Evolutionary conservation across 2,113 vertebrate species (phyloP).

Genomic region (Thomomys bottae): DNA sequence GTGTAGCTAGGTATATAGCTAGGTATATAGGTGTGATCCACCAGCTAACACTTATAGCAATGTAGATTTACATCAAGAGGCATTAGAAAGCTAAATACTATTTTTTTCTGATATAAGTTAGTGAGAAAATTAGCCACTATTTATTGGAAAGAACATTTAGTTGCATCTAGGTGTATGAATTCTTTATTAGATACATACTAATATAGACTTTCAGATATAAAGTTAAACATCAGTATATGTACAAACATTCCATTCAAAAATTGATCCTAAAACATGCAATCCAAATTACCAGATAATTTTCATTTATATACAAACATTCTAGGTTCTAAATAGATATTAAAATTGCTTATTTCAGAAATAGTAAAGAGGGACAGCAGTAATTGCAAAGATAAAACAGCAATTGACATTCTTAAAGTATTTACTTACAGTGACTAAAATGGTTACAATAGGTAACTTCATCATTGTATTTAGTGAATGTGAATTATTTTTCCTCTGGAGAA

Average conservation of each 20-base stretch:
- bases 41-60: neutral
- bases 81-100: neutral
- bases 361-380: too few relatives aligned
- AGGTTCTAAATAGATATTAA: neutral
- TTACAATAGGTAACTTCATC: neutral
- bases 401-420: neutral
- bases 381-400: too few relatives aligned
- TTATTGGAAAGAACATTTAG: neutral
- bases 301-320: neutral
- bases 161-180: neutral
- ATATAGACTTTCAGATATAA: neutral
- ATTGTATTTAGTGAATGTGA: neutral
- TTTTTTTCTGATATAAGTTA: neutral
- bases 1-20: too few relatives aligned
- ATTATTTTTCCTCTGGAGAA: neutral
- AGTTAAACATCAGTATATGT: neutral
- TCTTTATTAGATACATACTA: neutral
- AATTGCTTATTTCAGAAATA: neutral
- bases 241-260: neutral
- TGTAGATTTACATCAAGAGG: neutral
- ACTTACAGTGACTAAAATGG: slow-evolving; percentile 7
- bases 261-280: neutral
- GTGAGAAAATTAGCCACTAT: neutral
- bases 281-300: neutral
- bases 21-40: too few relatives aligned